Percentiles rank a stretch among this genome's conserved stretches.
Conservation (phyloP, 1,140 invertebrate genomes). For the Cecropterus lyciades region DNA sequence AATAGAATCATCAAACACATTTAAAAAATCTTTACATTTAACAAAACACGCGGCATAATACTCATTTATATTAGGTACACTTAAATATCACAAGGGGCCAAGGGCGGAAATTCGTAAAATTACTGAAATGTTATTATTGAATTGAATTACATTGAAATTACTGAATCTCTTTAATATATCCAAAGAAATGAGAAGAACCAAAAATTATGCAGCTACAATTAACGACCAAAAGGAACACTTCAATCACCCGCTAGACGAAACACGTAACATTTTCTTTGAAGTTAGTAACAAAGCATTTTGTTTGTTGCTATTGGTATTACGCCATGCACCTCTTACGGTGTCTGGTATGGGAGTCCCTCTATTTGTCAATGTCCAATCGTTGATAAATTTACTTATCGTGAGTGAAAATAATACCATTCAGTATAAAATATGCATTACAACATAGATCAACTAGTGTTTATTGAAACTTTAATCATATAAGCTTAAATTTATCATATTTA, state of each 20-base stretch:
- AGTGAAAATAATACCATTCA: too few species aligned
- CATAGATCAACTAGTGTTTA: too few species aligned
- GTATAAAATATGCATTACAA: too few species aligned
- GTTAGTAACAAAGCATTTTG: slow-evolving; percentile 60
- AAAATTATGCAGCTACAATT: slow-evolving; percentile 56
- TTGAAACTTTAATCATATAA: too few species aligned
- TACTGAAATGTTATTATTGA: neutral
- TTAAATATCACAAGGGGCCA: neutral
- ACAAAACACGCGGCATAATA: neutral
- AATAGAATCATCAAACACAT: neutral
- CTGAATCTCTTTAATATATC: slow-evolving; percentile 11
- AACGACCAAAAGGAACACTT: slow-evolving; percentile 60
- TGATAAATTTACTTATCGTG: too few species aligned
- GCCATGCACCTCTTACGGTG: slow-evolving; percentile 52
- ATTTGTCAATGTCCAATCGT: neutral
- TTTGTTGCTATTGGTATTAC: slow-evolving; percentile 65
- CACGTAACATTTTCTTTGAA: slow-evolving; percentile 63
- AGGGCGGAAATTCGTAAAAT: neutral
- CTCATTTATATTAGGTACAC: too few species aligned
- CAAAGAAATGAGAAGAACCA: slow-evolving; percentile 44
- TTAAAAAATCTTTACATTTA: neutral
- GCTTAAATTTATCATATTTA: too few species aligned
- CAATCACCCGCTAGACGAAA: slow-evolving; percentile 53
- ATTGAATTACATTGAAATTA: too few species aligned
- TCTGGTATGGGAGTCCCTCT: slow-evolving; percentile 33